Evolutionary conservation across 2,113 vertebrate genomes (phyloP), one percentile per base, ranked within the genome.

Genomic region (Nothobranchius kuhntae): DNA sequence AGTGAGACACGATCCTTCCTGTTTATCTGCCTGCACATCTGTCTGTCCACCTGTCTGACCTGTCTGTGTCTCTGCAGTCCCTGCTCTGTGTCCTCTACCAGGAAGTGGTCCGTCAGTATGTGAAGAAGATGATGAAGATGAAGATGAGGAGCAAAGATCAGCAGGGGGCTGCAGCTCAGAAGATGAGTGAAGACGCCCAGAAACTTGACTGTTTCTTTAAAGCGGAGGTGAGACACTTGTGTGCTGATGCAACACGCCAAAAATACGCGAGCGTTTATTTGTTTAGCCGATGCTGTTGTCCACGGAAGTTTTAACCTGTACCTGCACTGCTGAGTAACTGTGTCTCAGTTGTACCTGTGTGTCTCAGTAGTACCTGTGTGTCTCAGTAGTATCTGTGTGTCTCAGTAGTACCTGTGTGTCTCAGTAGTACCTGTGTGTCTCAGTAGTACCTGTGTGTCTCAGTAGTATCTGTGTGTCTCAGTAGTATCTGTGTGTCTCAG

Each of bases 91-190:
- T 65, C 59, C 74, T 93, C 30, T 87, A 92, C 53, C 17, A 78
- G 53, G 68, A 89, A 1, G 53, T 96, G 80, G 92, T 94, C 56
- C 89, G 86, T 56, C 91, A 93, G 42, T 96, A 97, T 61, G 89
- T 96, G 0, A 68, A 72, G 68, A 92, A 87, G 75, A 91, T 95
- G 75, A 79, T 96, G 82, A 93, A 91, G 65, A 72, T 92, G 56
- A 92, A 83, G 64, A 82, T 92, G 77, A 95, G 89, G 87, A 83
- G 65, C 0, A 62, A 69, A 0, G 73, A 87, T 3, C 93, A 96
- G 84, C 94, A 96, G 86, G 87, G 92, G 70, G 83, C 67, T 2
- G 82, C 95, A 68, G 93, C 95, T 0, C 15, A 57, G 0, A 75
- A 85, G 46, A 68, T 96, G 62, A 83, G 46, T 1, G 86, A 87